These are phyloP conservation scores for Ruditapes philippinarum DNA, from an alignment of 1,140 invertebrate species.

Conservation along the genomic window DNA sequence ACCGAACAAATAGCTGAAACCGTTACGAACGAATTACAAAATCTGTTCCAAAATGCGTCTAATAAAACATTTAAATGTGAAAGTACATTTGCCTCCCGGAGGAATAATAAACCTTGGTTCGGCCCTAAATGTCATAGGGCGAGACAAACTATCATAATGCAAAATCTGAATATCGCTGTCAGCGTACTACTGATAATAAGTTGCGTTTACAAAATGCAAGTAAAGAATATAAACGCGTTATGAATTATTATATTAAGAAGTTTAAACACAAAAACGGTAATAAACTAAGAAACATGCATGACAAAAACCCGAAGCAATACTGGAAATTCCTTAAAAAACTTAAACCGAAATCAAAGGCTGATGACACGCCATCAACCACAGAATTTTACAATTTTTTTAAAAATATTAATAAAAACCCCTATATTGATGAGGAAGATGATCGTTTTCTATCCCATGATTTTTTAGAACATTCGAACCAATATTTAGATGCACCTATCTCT, in stretches of 20 bases:
- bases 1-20: neutral
- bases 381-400: neutral
- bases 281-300: neutral
- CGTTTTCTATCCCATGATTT: no score
- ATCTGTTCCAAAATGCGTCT: neutral
- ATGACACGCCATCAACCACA: neutral
- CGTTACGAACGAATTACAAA: neutral
- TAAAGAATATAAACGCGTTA: neutral
- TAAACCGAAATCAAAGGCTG: neutral
- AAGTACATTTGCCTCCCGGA: neutral
- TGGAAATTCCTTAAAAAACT: constrained; percentile 3
- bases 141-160: neutral
- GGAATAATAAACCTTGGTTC: neutral
- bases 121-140: neutral
- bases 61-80: neutral
- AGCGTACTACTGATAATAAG: neutral
- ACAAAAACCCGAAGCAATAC: neutral
- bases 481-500: neutral
- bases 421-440: no score
- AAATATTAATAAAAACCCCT: neutral
- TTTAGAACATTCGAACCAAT: neutral
- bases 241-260: neutral
- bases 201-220: neutral
- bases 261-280: neutral
- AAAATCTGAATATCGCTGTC: neutral